Percentiles rank a stretch among this genome's conserved stretches.
phyloP scores from a whole-genome alignment of 2,113 vertebrate genomes.

The Hymenochirus boettgeri region DNA sequence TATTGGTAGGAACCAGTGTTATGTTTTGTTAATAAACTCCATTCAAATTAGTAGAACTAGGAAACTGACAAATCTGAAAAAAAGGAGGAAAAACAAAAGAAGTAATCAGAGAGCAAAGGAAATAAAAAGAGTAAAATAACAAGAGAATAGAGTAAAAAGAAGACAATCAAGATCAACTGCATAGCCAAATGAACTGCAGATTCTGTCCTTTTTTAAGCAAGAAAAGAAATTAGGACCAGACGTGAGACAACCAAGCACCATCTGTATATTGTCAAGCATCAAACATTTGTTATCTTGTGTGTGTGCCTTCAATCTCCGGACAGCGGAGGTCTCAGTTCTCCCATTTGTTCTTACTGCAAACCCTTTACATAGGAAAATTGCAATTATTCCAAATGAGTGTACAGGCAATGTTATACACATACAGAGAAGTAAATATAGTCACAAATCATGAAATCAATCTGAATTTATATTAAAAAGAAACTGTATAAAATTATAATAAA shows the following conservation, averaged over 20 bases:
- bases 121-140: conserved; percentile 18
- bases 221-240: conserved; percentile 37
- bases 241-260: conserved; percentile 17
- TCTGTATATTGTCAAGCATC: conserved; percentile 36
- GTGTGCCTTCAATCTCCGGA: conserved; percentile 29
- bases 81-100: conserved; percentile 11
- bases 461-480: no score
- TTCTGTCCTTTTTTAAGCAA: conserved; percentile 26
- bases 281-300: conserved; percentile 27
- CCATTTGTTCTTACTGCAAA: conserved; percentile 1
- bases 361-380: conserved; percentile 1
- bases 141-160: conserved; percentile 29
- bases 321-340: conserved; percentile 17
- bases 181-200: conserved; percentile 32
- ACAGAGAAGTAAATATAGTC: neutral
- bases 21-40: no score
- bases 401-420: neutral
- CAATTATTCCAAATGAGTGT: neutral
- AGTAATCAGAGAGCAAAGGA: conserved; percentile 2
- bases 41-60: no score
- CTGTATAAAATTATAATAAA: no score
- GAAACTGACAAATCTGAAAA: neutral
- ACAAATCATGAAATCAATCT: no score
- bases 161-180: conserved; percentile 22
- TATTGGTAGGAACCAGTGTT: no score